phyloP scores from a whole-genome alignment of 2,797 vertebrate genomes.

The Trichosurus vulpecula region DNA sequence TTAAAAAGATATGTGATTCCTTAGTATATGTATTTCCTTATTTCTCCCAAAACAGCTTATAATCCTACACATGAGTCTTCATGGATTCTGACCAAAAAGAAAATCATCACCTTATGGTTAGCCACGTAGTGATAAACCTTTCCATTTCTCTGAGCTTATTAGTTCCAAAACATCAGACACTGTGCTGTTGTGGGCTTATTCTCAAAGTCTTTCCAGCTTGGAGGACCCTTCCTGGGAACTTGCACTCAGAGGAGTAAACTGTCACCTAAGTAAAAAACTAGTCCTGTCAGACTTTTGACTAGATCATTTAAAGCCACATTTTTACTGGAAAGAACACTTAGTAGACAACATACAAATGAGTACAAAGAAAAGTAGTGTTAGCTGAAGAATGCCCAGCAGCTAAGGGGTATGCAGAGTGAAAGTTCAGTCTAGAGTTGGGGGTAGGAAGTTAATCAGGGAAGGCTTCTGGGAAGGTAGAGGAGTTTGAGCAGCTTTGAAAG shows the following conservation, averaged over 20 bases:
- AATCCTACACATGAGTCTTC: neutral
- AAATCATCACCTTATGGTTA: neutral
- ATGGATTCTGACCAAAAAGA: neutral
- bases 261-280: neutral
- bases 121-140: neutral
- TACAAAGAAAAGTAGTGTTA: neutral
- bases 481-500: neutral
- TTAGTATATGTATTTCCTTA: neutral
- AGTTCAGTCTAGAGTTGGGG: neutral
- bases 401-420: neutral
- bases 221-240: neutral
- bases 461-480: neutral
- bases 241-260: neutral
- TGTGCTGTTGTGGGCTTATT: neutral
- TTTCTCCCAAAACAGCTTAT: neutral
- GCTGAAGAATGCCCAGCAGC: neutral
- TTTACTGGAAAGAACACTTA: neutral
- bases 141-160: neutral
- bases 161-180: neutral
- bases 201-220: neutral
- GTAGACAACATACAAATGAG: neutral
- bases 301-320: neutral
- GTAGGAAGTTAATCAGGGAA: neutral
- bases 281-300: neutral
- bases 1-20: neutral